Percentiles rank a stretch among this genome's conserved stretches.
Evolutionary conservation across 2,113 vertebrate genomes (phyloP).

Genomic region (Perca flavescens): DNA sequence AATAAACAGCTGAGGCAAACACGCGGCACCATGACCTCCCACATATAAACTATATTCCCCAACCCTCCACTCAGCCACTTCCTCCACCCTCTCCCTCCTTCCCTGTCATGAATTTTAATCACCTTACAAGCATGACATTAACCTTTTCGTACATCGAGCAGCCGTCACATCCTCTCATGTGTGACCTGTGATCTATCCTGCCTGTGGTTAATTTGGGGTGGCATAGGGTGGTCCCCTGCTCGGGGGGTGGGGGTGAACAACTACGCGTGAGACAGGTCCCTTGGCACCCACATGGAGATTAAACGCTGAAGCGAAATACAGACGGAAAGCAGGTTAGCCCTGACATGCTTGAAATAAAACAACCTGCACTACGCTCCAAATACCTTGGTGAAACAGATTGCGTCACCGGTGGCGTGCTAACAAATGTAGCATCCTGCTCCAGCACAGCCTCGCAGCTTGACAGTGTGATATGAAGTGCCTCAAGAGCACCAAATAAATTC

Average conservation of each 20-base stretch:
- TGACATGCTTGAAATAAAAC: constrained; percentile 53
- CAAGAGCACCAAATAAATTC: constrained; percentile 24
- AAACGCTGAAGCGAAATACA: constrained; percentile 33
- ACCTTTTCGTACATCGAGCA: constrained; percentile 68
- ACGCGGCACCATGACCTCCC: not conserved
- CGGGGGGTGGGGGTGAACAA: constrained; percentile 4
- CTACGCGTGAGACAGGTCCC: constrained; percentile 38
- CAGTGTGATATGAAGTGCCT: constrained; percentile 19
- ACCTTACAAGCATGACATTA: constrained; percentile 69
- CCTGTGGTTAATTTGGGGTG: constrained; percentile 53
- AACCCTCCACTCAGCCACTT: not conserved
- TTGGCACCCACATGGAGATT: constrained; percentile 55
- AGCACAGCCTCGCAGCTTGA: not conserved
- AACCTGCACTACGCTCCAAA: constrained; percentile 24
- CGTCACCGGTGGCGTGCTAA: constrained; percentile 19
- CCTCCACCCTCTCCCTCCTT: not conserved
- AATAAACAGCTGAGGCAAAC: constrained; percentile 35
- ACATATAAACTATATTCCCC: not conserved
- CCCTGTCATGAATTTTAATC: constrained; percentile 69
- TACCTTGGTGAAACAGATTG: not conserved
- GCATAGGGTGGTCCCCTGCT: constrained; percentile 36
- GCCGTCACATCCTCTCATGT: constrained; percentile 65
- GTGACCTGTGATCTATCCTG: constrained; percentile 71
- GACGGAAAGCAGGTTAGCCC: constrained; percentile 24
- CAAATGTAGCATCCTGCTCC: constrained; percentile 4